Base-by-base conservation (phyloP, 2,797 vertebrate species). In the Crypturellus tataupa region DNA sequence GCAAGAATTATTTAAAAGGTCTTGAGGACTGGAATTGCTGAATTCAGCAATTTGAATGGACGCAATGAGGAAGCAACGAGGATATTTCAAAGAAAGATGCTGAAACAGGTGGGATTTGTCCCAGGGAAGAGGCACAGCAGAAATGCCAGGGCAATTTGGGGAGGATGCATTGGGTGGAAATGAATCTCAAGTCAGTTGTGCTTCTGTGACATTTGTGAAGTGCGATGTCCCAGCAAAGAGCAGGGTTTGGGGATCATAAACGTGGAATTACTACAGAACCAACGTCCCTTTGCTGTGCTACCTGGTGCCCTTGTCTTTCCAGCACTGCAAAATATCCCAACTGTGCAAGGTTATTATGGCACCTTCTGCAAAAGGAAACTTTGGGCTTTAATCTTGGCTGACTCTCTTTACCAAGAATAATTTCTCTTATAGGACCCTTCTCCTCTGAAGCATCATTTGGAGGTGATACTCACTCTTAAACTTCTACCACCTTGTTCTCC, bases 211-310 rank as follows among this genome's bases (percentile, higher is more conserved):
- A 4, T 39, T 56, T 80, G 46, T n/a, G 25, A 53, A 14, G 17
- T 29, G 21, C 13, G 68, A 40, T 0, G 0, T 19, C 15, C 19
- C 24, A 49, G 21, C 24, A 76, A n/a, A 83, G 13, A 17, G 37
- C 6, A 27, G 18, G 9, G 19, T 33, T 29, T 10, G 77, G 17
- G n/a, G 12, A 37, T 19, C 51, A 33, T 51, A 55, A 89, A 5
- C 31, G 62, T 18, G 21, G 69, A 53, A 25, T 27, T 72, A 44
- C 44, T 20, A 0, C 20, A 6, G 19, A 90, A 16, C 63, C 71
- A 33, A 3, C 0, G 10, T 40, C 10, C 11, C 10, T 5, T 24
- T 25, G 3, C 0, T 1, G 20, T n/a, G 58, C 72, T 58, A n/a
- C 67, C 71, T 79, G 51, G 68, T 58, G 14, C 18, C 13, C 31